Evolutionary conservation across 2,797 vertebrate species (phyloP), one percentile per base, ranked within the genome.

Genomic region (Syncerus caffer): DNA sequence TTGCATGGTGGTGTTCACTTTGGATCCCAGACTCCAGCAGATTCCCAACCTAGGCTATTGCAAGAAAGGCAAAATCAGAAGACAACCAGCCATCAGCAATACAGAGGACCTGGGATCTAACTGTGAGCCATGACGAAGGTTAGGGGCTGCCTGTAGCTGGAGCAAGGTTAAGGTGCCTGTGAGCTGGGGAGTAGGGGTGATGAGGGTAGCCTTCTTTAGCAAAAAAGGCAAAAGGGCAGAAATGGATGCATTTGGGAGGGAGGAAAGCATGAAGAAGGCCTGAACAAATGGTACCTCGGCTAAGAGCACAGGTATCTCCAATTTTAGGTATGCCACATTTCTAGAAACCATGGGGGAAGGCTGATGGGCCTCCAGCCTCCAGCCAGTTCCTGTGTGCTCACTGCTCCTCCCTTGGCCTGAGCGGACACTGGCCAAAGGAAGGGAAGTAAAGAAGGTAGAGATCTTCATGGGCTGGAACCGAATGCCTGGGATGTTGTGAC

Each of bases 21-120:
- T 57, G 12, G 53, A 57, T 57, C 17, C 38, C 67, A 34, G 60
- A 71, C 38, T 60, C 50, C 94, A 47, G 27, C 38, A 42, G 45
- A 34, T 64, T 89, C 78, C 50, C 53, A 85, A 45, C 47, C 55
- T 71, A 31, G 12, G 45, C 76, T 89, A 15, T 67, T 94, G 58
- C 31, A 38, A 60, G 93, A 64, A 78, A 97, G 94, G 94, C 71
- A 87, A 92, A 96, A 92, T 76, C 62, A 79, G 84, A 96, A 42
- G 82, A 92, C 96, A 96, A 91, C 4, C 34, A 94, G 93, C 95
- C 79, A 89, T 89, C 92, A 90, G 76, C 80, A 85, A 74, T 53
- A 67, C 53, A 16, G 51, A 58, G 42, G 51, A 71, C 89, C 60
- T 92, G 50, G 58, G 7, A 10, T 80, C 62, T 85, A 45, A 89